Conservation (phyloP, 2,113 vertebrate species). For the Phoxinus phoxinus region DNA sequence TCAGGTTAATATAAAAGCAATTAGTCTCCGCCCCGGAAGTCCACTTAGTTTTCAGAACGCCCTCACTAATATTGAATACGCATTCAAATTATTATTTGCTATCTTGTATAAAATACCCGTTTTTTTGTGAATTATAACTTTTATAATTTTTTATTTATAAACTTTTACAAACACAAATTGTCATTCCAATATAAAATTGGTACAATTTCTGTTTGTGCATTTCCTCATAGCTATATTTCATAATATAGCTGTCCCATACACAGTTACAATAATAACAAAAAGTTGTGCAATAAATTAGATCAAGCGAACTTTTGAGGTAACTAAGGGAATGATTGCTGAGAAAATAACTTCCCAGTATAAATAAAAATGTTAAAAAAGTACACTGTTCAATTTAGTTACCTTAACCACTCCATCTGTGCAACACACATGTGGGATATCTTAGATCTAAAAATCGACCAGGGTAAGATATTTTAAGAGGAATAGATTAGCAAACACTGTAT, state of each 20-base stretch:
- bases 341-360: no score
- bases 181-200: neutral
- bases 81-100: neutral
- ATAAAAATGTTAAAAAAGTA: no score
- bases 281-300: neutral
- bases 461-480: neutral
- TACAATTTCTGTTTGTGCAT: neutral
- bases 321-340: no score
- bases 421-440: neutral
- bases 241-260: neutral
- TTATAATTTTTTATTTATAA: no score
- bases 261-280: neutral
- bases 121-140: neutral
- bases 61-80: neutral
- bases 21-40: conserved; percentile 40
- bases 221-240: neutral
- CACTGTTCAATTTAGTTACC: no score
- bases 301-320: neutral
- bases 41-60: neutral
- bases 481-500: neutral
- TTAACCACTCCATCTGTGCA: no score
- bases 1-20: conserved; percentile 35
- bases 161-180: neutral
- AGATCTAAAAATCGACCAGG: neutral
- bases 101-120: neutral